These are phyloP conservation scores for Drosophila hydei DNA, from an alignment of 1,140 invertebrate genomes.

Conservation along the genomic window DNA sequence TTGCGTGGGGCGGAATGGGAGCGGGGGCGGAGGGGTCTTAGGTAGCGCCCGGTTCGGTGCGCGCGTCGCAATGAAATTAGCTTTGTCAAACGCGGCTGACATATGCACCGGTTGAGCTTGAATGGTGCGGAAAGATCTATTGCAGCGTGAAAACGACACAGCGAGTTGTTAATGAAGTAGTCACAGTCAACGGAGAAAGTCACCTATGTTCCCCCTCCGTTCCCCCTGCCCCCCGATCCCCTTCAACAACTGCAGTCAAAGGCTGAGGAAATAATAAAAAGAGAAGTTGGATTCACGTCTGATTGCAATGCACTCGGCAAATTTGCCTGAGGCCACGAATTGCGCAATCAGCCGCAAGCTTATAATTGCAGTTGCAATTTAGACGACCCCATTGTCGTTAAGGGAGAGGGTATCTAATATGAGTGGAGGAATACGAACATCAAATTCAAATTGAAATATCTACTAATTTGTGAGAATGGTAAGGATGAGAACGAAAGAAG, in stretches of 20 bases:
- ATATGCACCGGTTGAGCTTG: conserved; percentile 60
- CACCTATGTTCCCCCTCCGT: conserved; percentile 20
- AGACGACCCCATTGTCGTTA: conserved; percentile 14
- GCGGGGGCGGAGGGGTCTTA: background rate
- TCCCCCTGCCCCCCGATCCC: no score
- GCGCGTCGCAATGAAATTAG: conserved; percentile 67
- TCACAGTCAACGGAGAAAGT: conserved; percentile 76
- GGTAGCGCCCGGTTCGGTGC: conserved; percentile 32
- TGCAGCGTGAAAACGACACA: conserved; percentile 75
- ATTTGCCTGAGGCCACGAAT: conserved; percentile 12
- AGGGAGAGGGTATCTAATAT: background rate
- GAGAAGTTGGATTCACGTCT: conserved; percentile 52
- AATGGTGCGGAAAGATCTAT: conserved; percentile 68
- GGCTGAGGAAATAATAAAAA: conserved; percentile 18
- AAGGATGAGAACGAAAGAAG: no score
- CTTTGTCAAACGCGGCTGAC: conserved; percentile 68
- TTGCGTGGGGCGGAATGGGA: conserved; percentile 1
- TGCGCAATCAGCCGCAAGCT: conserved; percentile 66
- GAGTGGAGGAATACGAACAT: background rate
- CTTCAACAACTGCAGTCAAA: conserved; percentile 47
- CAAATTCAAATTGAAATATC: no score
- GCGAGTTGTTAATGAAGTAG: conserved; percentile 76
- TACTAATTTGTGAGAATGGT: no score
- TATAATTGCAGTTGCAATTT: conserved; percentile 80
- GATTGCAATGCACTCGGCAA: conserved; percentile 41